Evolutionary conservation across 2,797 vertebrate species (phyloP).

Genomic region (Siniperca obscura): DNA sequence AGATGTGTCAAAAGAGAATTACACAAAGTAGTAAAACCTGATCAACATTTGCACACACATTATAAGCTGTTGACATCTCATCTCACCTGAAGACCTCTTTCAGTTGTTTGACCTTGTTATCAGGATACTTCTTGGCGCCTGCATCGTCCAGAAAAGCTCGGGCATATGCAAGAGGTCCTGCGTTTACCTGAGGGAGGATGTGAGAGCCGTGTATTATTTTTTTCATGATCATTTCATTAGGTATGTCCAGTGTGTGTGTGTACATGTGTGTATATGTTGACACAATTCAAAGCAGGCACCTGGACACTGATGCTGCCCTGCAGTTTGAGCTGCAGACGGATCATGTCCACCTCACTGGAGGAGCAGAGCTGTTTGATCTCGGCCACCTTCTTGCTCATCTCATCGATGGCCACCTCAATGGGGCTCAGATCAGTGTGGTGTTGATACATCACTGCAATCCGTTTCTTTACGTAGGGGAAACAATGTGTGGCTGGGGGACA

Average conservation of each 20-base stretch:
- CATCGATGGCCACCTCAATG: conserved; percentile 98
- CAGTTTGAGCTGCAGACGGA: conserved; percentile 96
- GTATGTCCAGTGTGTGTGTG: neutral
- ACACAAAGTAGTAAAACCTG: neutral
- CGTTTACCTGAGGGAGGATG: conserved; percentile 89
- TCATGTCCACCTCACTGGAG: conserved; percentile 96
- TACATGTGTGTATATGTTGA: neutral
- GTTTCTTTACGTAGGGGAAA: conserved; percentile 97
- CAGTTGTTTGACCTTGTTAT: conserved; percentile 97
- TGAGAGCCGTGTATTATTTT: neutral
- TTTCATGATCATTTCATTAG: neutral
- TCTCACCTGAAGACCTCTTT: conserved; percentile 97
- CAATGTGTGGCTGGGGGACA: conserved; percentile 91
- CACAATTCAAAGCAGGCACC: conserved; percentile 78
- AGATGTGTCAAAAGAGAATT: conserved; percentile 2
- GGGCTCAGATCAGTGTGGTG: conserved; percentile 97
- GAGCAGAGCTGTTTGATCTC: conserved; percentile 95
- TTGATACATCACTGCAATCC: conserved; percentile 98
- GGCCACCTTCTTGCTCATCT: conserved; percentile 97
- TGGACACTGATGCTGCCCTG: conserved; percentile 98
- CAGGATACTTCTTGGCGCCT: conserved; percentile 94
- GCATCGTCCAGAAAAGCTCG: conserved; percentile 95
- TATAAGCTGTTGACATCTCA: neutral
- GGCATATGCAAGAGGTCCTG: conserved; percentile 95
- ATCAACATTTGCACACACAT: neutral